Conservation (phyloP, 2,888 invertebrate genomes). For the Pantelozetes paolii region DNA sequence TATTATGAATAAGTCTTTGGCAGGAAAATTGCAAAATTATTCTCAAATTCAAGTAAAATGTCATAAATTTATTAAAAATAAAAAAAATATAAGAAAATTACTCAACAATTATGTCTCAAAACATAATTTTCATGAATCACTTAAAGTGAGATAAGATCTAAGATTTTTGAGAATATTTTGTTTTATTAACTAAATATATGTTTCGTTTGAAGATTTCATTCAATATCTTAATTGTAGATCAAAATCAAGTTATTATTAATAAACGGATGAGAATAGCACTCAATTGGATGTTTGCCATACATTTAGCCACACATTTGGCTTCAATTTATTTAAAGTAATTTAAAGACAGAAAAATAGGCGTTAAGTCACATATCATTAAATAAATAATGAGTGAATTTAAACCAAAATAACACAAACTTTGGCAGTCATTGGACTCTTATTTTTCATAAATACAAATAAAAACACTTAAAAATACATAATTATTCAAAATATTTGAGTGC, state of each 20-base stretch:
- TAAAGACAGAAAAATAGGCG: slow-evolving; percentile 17
- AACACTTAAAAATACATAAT: background rate
- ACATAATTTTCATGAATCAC: too few species aligned
- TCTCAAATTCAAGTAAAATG: too few species aligned
- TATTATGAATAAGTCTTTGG: too few species aligned
- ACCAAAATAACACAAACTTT: slow-evolving; percentile 41
- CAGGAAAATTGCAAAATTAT: too few species aligned
- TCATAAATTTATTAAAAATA: too few species aligned
- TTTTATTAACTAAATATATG: background rate
- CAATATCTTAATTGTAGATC: slow-evolving; percentile 6
- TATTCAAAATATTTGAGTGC: too few species aligned
- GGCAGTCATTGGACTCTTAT: slow-evolving; percentile 45
- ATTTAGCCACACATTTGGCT: background rate
- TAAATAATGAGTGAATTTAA: background rate
- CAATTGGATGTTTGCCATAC: slow-evolving; percentile 7
- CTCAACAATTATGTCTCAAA: too few species aligned
- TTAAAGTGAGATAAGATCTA: background rate
- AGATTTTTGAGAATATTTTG: background rate
- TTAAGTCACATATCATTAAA: slow-evolving; percentile 24
- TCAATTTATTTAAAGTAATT: background rate
- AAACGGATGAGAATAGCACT: background rate
- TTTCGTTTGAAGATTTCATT: background rate
- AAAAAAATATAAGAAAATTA: too few species aligned
- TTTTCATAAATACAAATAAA: background rate
- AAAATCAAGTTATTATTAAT: slow-evolving; percentile 2